phyloP scores from a whole-genome alignment of 2,797 vertebrate genomes.

The Argyrosomus regius region DNA sequence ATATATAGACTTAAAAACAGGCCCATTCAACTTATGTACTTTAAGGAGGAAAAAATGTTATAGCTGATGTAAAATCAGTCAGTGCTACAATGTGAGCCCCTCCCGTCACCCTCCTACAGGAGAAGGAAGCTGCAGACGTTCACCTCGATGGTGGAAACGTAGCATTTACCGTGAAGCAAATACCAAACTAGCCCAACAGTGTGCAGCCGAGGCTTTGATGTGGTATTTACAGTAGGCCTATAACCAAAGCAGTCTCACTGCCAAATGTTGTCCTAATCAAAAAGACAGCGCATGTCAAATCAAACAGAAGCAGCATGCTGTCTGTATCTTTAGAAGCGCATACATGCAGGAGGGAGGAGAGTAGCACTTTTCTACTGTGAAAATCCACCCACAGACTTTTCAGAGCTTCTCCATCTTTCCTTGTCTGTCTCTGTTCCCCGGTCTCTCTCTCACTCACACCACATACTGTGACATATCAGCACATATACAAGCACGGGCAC shows the following conservation, averaged over 20 bases:
- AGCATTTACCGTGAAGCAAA: conserved; percentile 30
- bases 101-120: conserved; percentile 28
- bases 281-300: conserved; percentile 82
- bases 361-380: conserved; percentile 65
- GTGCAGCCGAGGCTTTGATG: conserved; percentile 76
- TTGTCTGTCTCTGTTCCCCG: conserved; percentile 54
- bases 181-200: conserved; percentile 57
- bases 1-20: conserved; percentile 19
- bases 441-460: conserved; percentile 32
- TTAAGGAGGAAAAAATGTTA: background rate
- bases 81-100: conserved; percentile 13
- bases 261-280: conserved; percentile 83
- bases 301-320: conserved; percentile 79
- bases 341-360: conserved; percentile 71
- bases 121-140: conserved; percentile 30
- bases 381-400: conserved; percentile 80
- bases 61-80: background rate
- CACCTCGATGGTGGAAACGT: conserved; percentile 33
- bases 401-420: conserved; percentile 67
- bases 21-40: conserved; percentile 1
- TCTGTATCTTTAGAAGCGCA: conserved; percentile 80
- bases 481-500: conserved; percentile 24
- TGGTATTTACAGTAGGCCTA: conserved; percentile 73
- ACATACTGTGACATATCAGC: conserved; percentile 50
- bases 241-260: conserved; percentile 78